These are phyloP conservation scores for Grammomys dolichurus DNA, from an alignment of 2,113 vertebrate genomes.

Conservation along the genomic window DNA sequence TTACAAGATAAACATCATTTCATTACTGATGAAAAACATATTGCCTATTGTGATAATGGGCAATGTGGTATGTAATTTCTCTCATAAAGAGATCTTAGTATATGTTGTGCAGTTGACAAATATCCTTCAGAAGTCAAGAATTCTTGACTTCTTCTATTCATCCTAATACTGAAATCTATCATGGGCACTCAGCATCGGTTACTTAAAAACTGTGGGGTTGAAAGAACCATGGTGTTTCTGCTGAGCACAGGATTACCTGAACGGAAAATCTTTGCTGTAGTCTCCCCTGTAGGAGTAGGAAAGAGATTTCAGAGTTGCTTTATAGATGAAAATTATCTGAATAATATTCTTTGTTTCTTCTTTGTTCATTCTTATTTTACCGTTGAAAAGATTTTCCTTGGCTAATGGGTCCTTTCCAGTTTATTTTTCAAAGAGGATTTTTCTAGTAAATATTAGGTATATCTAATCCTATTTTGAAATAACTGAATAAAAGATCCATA, in stretches of 20 bases:
- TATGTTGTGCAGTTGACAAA: neutral
- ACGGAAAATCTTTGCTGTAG: neutral
- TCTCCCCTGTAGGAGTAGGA: neutral
- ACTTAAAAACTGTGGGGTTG: accelerated
- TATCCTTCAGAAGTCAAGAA: neutral
- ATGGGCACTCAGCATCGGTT: neutral
- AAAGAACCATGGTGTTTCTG: neutral
- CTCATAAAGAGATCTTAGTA: neutral
- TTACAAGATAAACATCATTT: neutral
- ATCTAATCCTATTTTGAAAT: neutral
- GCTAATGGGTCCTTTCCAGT: neutral
- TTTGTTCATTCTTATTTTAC: neutral
- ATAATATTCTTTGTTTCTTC: neutral
- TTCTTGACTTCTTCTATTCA: neutral
- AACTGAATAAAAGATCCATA: neutral
- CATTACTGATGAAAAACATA: neutral
- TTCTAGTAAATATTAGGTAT: neutral
- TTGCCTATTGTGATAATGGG: neutral
- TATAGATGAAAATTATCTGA: neutral
- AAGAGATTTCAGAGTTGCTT: neutral
- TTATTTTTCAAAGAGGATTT: conserved; percentile 10
- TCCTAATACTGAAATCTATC: neutral
- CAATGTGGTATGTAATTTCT: neutral
- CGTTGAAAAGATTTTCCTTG: neutral
- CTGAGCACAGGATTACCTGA: neutral